Evolutionary conservation across 2,797 vertebrate genomes (phyloP).

Genomic region (Zalophus californianus): DNA sequence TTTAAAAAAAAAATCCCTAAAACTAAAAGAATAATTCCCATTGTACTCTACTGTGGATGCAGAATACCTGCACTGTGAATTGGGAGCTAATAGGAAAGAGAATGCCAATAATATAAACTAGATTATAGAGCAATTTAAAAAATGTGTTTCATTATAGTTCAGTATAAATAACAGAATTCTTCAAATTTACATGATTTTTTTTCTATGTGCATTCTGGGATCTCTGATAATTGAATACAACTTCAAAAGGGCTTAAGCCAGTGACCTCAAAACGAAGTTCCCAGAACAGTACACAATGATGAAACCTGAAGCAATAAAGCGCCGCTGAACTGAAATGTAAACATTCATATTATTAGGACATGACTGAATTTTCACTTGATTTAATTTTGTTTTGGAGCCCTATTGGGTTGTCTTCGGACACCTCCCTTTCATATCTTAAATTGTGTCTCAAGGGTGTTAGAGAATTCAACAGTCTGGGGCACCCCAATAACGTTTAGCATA

Average conservation of each 20-base stretch:
- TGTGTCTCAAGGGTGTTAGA: background rate
- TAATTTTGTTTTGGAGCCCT: background rate
- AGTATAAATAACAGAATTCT: background rate
- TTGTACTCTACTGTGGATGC: background rate
- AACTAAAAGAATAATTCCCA: conserved; percentile 30
- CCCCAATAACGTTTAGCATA: background rate
- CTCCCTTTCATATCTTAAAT: background rate
- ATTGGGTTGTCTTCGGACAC: background rate
- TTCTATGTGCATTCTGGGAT: background rate
- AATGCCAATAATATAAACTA: background rate
- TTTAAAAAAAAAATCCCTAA: background rate
- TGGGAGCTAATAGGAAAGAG: background rate
- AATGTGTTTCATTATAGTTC: conserved; percentile 13
- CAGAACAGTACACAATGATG: conserved; percentile 42
- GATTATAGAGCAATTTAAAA: conserved; percentile 22
- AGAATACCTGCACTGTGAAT: background rate
- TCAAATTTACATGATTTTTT: background rate
- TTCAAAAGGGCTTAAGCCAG: background rate
- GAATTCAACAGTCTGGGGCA: background rate
- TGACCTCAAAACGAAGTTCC: conserved; percentile 38
- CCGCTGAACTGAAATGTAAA: background rate
- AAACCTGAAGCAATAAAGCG: conserved; percentile 52
- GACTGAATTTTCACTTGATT: background rate
- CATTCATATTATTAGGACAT: background rate
- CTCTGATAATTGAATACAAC: conserved; percentile 31